Evolutionary conservation across 2,888 invertebrate genomes (phyloP), one percentile per base, ranked within the genome.

Genomic region (Ophioninae sp.): DNA sequence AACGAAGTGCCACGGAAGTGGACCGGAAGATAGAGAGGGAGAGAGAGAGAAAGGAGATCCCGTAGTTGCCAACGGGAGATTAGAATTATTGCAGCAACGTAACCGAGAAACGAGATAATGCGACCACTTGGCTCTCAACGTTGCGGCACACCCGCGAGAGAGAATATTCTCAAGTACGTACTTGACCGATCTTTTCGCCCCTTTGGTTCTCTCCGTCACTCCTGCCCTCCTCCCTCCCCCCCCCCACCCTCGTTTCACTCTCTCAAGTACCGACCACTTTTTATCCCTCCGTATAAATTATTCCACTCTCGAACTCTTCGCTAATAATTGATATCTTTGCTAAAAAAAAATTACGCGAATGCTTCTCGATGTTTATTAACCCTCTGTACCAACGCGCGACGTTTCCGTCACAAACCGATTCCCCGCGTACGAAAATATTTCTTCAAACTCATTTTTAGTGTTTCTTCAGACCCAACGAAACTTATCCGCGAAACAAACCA

Each of bases 81-180:
- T 72, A 67, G 75, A 81, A 79, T 78, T 81, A 84, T 72, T 70
- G 81, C 72, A 37, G 74, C 77, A 67, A 70, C 50, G 50, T 67
- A 75, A 75, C 70, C 74, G 65, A 61, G 56, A 37, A 13, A 30
- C 23, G 65, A 81, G 67, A 84, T 79, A 84, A 84, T 75, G 84
- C 70, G 81, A 79, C 78, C 70, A 68, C 81, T 75, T 81, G 62
- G 84, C 77, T 81, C 72, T 72, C 67, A 75, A 76, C 72, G 75
- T 84, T 75, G 56, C 65, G 67, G 74, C 57, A 41, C 41, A 67
- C 70, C 67, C 44, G 56, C 61, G 81, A 74, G 75, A 74, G 75
- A 80, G 62, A 72, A 72, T 65, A 78, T 79, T 84, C 84, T 78
- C 75, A 30, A 81, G 81, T 74, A 41, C 41, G 41, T 72, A 72